Evolutionary conservation across 53 echinoderm and acorn worm species (phyloP).

Genomic region (Actinopyga echinites): DNA sequence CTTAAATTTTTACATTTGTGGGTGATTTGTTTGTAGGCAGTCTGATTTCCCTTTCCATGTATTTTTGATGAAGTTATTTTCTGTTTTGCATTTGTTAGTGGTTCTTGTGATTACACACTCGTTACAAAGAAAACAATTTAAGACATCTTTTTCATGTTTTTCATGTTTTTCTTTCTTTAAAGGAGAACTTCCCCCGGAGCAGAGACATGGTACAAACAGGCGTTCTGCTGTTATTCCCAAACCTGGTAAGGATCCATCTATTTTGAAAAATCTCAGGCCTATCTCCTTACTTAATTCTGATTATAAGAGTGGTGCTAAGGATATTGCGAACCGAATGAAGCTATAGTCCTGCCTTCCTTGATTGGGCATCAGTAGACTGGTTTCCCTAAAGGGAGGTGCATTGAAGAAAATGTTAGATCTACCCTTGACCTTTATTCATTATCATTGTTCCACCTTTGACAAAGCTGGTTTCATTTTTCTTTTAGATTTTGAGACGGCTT

Average conservation of each 20-base stretch:
- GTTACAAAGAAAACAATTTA: too few species aligned
- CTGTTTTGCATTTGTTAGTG: too few species aligned
- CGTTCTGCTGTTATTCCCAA: not conserved
- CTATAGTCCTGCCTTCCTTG: not conserved
- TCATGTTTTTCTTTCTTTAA: not conserved
- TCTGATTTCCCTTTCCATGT: too few species aligned
- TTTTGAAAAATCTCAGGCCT: not conserved
- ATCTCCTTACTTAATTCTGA: slow-evolving; percentile 3
- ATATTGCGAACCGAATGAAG: not conserved
- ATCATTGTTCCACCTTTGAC: not conserved
- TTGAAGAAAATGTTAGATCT: not conserved
- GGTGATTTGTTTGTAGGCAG: too few species aligned
- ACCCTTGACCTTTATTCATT: not conserved
- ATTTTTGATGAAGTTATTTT: too few species aligned
- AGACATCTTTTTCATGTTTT: too few species aligned
- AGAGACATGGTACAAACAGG: not conserved
- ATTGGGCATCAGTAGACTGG: not conserved
- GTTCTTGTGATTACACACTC: too few species aligned
- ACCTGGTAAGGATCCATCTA: not conserved
- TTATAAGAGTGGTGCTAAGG: not conserved
- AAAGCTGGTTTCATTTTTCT: not conserved
- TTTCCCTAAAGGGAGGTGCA: not conserved
- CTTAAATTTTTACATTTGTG: too few species aligned
- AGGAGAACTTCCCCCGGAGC: not conserved
- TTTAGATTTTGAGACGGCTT: not conserved